Evolutionary conservation across 2,888 invertebrate genomes (phyloP).

Genomic region (Cecidostiba fungosa): DNA sequence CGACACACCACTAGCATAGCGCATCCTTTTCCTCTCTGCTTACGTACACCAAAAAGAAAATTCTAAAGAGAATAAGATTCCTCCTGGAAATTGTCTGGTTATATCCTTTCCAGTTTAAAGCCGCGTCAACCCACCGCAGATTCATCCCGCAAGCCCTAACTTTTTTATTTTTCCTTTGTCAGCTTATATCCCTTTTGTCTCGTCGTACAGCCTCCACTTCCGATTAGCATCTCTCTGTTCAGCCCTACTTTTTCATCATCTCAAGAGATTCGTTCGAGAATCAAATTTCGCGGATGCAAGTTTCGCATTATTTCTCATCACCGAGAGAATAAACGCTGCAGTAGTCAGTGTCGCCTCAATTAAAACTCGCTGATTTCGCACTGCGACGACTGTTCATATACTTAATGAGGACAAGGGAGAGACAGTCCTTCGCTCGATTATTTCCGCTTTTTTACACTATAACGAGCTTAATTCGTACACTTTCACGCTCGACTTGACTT

Average conservation of each 20-base stretch:
- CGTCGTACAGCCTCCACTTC: too few relatives aligned
- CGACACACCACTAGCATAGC: too few relatives aligned
- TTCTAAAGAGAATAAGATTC: constrained; percentile 15
- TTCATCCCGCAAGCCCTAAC: too few relatives aligned
- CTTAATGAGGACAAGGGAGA: not conserved
- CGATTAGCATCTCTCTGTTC: too few relatives aligned
- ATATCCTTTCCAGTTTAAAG: constrained; percentile 25
- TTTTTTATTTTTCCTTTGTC: too few relatives aligned
- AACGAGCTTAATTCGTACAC: not conserved
- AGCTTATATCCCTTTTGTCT: too few relatives aligned
- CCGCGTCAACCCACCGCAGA: not conserved
- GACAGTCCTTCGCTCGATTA: not conserved
- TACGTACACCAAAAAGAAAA: not conserved
- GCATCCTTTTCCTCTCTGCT: too few relatives aligned
- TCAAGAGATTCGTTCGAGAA: not conserved
- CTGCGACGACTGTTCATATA: not conserved
- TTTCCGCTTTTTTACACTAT: not conserved
- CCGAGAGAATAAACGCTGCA: not conserved
- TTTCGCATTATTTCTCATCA: too few relatives aligned
- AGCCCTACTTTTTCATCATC: not conserved
- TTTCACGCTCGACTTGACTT: not conserved
- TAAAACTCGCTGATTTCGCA: constrained; percentile 1
- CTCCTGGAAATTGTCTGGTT: constrained; percentile 38
- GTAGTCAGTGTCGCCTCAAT: not conserved
- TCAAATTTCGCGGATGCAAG: not conserved